phyloP scores from a whole-genome alignment of 1,140 invertebrate species.

The Euura saliciscinereae region DNA sequence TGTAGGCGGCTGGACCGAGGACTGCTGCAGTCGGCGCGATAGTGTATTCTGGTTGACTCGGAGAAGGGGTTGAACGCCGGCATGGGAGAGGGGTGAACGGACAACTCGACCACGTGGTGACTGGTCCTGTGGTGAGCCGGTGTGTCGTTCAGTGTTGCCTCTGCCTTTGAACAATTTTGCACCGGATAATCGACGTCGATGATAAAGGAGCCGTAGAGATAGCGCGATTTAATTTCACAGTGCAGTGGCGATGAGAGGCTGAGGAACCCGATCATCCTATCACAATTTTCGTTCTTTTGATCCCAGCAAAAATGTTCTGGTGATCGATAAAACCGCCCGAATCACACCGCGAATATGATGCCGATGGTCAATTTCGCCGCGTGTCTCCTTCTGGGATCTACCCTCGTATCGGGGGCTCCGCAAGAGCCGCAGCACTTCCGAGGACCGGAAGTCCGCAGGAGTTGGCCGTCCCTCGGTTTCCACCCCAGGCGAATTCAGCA shows the following conservation, averaged over 20 bases:
- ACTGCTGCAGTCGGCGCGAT: not conserved
- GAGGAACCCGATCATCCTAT: too few species aligned
- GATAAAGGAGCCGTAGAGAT: too few species aligned
- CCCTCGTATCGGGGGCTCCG: too few species aligned
- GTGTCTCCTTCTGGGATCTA: too few species aligned
- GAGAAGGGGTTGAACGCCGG: not conserved
- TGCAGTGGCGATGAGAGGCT: too few species aligned
- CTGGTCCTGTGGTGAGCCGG: not conserved
- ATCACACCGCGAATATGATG: too few species aligned
- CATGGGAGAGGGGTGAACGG: not conserved
- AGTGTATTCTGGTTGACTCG: not conserved
- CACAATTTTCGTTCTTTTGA: too few species aligned
- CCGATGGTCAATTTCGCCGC: too few species aligned
- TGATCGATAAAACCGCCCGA: too few species aligned
- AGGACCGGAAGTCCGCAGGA: not conserved
- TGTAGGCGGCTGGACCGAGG: not conserved
- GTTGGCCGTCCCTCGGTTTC: not conserved
- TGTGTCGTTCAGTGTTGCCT: not conserved
- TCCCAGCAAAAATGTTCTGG: too few species aligned
- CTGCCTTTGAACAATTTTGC: not conserved
- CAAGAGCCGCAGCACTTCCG: not conserved
- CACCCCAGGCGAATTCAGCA: not conserved
- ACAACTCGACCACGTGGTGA: not conserved
- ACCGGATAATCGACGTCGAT: not conserved
- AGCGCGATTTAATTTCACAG: too few species aligned